Evolutionary conservation across 2,113 vertebrate species (phyloP), one percentile per base, ranked within the genome.

Genomic region (Prolemur simus): DNA sequence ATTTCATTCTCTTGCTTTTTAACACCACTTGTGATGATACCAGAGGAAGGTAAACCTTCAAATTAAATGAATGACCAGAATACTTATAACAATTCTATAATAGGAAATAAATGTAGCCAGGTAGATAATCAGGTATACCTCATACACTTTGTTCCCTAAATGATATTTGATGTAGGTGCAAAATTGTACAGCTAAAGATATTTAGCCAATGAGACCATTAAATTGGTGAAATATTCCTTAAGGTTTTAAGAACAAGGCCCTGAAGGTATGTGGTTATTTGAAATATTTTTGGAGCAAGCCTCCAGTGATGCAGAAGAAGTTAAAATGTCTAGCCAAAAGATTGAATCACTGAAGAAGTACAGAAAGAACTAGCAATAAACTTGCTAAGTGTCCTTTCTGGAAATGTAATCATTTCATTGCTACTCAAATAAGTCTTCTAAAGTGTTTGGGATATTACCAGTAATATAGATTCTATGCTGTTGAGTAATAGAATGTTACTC

Each of bases 321-420:
- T 77, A 89, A 76, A 76, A 91, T 47, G 49, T 95, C 63, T 92
- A 69, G 76, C 91, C 86, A 94, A 87, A 87, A 95, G 80, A 77
- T 42, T 82, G 73, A 96, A 45, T 97, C 92, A 86, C 84, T 97
- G 92, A 96, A 95, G 76, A 97, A 93, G 66, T 96, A 2, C n/a
- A 87, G 92, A 97, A n/a, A 87, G 47, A 76, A 69, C 21, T 23
- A 95, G 82, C 91, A 94, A 18, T 84, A 86, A 94, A 74, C 1
- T 94, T 95, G 92, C 69, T 54, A 96, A 94, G 60, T 97, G 45
- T 95, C 66, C 34, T 97, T 96, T 82, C 77, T 98, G 87, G 39
- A 73, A 96, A 94, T 92, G 87, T 5, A 94, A 8, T 96, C 93
- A 89, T 94, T 74, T 91, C 81, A 90, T 92, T 95, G 12, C 95